These are phyloP conservation scores for Carollia perspicillata DNA, from an alignment of 2,113 vertebrate species.

Conservation along the genomic window DNA sequence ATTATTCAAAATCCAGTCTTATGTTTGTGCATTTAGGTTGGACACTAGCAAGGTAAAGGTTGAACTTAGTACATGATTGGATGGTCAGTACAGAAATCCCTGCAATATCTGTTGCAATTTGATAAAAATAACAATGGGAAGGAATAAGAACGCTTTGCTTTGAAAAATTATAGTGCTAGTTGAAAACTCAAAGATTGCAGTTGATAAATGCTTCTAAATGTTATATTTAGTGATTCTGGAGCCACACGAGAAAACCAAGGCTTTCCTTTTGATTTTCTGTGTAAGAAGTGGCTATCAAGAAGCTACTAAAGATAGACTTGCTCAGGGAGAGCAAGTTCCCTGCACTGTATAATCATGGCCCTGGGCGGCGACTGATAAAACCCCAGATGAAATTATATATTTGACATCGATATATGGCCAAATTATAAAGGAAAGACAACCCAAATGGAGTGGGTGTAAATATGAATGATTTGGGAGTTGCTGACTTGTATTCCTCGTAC, in stretches of 20 bases:
- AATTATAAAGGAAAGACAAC: conserved; percentile 81
- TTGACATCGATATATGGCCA: conserved; percentile 77
- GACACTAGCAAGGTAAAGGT: background rate
- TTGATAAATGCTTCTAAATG: conserved; percentile 64
- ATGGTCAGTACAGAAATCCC: background rate
- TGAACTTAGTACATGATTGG: background rate
- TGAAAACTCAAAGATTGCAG: conserved; percentile 36
- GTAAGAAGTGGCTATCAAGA: conserved; percentile 62
- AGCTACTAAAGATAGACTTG: conserved; percentile 60
- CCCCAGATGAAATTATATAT: conserved; percentile 84
- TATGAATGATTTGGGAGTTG: conserved; percentile 78
- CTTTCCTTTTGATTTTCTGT: conserved; percentile 71
- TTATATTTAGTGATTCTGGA: conserved; percentile 63
- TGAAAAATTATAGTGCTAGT: conserved; percentile 32
- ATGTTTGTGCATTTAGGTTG: background rate
- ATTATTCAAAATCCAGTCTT: background rate
- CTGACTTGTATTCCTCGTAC: conserved; percentile 63
- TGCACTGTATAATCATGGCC: conserved; percentile 79
- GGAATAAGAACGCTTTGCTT: background rate
- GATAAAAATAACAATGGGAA: conserved; percentile 34
- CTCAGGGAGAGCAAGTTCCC: conserved; percentile 44
- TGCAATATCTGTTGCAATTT: conserved; percentile 18
- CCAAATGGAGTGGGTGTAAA: conserved; percentile 75
- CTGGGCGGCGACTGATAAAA: conserved; percentile 79
- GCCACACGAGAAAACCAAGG: conserved; percentile 60